Base-by-base conservation (phyloP, 2,113 vertebrate species). In the Silurus asotus region DNA sequence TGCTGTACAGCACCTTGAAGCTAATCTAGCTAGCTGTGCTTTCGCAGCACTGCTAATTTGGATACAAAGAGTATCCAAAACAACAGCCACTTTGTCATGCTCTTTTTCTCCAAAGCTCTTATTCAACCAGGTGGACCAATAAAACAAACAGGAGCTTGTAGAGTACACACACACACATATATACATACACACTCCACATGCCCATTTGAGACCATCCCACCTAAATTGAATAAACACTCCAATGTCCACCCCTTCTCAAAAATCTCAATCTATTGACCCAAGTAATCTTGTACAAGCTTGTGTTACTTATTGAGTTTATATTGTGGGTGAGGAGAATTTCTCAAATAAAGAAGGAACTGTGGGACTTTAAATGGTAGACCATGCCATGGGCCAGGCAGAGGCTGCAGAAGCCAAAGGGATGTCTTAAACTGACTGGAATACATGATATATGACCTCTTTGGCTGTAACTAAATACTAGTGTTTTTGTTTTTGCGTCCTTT, bases 41-140 rank as follows among this genome's bases (percentile, higher is more conserved):
- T 88, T 91, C 90, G 88, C 87, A 87, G 88, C 53, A 11, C 72
- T 85, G 19, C 53, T 53, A 85, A 90, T 90, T 87, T 84, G 87
- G 13, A 3, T 85, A 87, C 84, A 84, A 48, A 72, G 88, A 87
- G 72, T 74, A 75, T 55, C 78, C 85, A 89, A 56, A 88, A 86
- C 87, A 88, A 74, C 58, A 53, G 74, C 51, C 55, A 23, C 82
- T 49, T 65, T 19, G n/a, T 65, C 17, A 55, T 6, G 15, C 10
- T 51, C 3, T 61, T 25, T 28, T 48, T 28, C 37, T 72, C 20
- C 37, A 25, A 55, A 56, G 17, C 19, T 48, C 59, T 14, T 77
- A 20, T 79, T 85, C 23, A 17, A 80, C 82, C 62, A 85, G n/a
- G 25, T 82, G 79, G 13, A 9, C 25, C 67, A 74, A 55, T 74